Evolutionary conservation across 2,888 invertebrate species (phyloP).

Genomic region (Leptopilina drosophilae): DNA sequence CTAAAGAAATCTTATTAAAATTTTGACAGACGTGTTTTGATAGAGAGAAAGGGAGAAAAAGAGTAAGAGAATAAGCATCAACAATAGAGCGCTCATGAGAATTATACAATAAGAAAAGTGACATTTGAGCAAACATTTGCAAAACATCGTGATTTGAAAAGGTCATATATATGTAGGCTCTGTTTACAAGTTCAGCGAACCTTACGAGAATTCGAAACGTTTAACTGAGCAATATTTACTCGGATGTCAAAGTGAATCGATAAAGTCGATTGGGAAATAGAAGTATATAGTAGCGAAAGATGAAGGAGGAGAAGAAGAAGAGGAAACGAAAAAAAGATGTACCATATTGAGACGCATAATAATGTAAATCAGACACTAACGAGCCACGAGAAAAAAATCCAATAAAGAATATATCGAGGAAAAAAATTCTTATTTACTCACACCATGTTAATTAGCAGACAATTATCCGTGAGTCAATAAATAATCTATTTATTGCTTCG

Average conservation of each 20-base stretch:
- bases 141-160: constrained; percentile 13
- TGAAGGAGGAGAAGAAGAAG: no score
- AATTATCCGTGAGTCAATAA: constrained; percentile 69
- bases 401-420: constrained; percentile 59
- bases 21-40: no score
- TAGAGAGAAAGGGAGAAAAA: no score
- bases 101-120: constrained; percentile 6
- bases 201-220: constrained; percentile 19
- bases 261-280: constrained; percentile 32
- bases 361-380: constrained; percentile 69
- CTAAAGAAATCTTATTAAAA: no score
- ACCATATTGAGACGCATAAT: constrained; percentile 63
- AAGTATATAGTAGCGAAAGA: no score
- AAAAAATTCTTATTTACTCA: constrained; percentile 60
- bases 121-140: constrained; percentile 19
- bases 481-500: constrained; percentile 66
- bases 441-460: constrained; percentile 71
- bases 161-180: background rate
- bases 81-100: constrained; percentile 2
- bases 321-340: background rate
- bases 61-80: background rate
- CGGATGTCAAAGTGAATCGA: constrained; percentile 23
- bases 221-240: constrained; percentile 37
- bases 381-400: constrained; percentile 58
- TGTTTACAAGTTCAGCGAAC: constrained; percentile 34